Evolutionary conservation across 2,888 invertebrate genomes (phyloP), one percentile per base, ranked within the genome.

Genomic region (Phaonia tiefii): DNA sequence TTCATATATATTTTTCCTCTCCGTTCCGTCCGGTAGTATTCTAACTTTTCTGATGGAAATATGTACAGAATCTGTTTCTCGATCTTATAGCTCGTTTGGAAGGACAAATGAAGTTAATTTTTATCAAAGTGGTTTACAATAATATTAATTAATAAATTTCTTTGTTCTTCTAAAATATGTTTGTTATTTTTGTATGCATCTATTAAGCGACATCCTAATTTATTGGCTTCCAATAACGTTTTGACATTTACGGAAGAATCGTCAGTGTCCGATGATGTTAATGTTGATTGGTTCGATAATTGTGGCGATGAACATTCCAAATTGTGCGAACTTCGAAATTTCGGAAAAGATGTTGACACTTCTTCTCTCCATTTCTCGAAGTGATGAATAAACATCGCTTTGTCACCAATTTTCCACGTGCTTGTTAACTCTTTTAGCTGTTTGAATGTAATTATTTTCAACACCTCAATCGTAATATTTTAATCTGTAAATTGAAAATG

Each of bases 281-380:
- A 11, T 4, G 5, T n/a, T 46, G 4, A 15, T 37, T 4, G 4
- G 5, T 46, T 4, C 5, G 46, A 46, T 46, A 11, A 11, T 46
- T 13, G 8, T 11, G 4, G 8, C 11, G 15, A 46, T 10, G 11
- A 15, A n/a, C n/a, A 15, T 11, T 11, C 5, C 3, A 46, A 46
- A 15, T 15, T 46, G 11, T 46, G 11, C n/a, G 46, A 46, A 15
- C 46, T 10, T 4, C n/a, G 5, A n/a, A 7, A 11, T 4, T 46
- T n/a, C n/a, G n/a, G 11, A 10, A 4, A 46, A 10, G n/a, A 15
- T 46, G 5, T 46, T 46, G 4, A 4, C 4, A 11, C 15, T 4
- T n/a, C n/a, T 46, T 13, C 46, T 15, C 46, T 46, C 46, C 46
- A 46, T 46, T 46, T 46, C 46, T 46, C n/a, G 5, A 46, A 46